phyloP scores from a whole-genome alignment of 2,113 vertebrate species.

The Paralichthys olivaceus region DNA sequence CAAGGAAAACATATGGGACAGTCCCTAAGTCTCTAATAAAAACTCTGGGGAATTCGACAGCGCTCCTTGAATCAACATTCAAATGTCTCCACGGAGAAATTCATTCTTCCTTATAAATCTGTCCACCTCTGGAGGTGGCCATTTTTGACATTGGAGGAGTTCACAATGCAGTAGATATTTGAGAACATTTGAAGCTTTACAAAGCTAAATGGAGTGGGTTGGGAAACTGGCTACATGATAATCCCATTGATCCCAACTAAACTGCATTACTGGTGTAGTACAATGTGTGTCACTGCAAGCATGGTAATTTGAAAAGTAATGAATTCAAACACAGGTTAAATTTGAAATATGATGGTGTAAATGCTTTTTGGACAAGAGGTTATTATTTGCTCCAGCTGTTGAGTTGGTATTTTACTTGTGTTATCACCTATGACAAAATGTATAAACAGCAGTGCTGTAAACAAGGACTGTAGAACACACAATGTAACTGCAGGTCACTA shows the following conservation, averaged over 20 bases:
- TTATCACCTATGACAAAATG: too few species aligned
- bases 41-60: background rate
- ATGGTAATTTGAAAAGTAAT: too few species aligned
- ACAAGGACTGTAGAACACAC: too few species aligned
- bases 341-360: too few species aligned
- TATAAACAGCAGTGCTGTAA: too few species aligned
- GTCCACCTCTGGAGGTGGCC: constrained; percentile 18
- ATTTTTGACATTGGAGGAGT: constrained; percentile 70
- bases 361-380: too few species aligned
- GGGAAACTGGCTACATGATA: background rate
- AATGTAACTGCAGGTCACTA: too few species aligned
- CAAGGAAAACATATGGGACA: background rate
- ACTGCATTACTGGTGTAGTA: too few species aligned
- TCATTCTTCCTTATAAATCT: constrained; percentile 14
- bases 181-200: background rate
- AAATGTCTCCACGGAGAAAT: background rate
- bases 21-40: background rate
- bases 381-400: too few species aligned
- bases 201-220: background rate
- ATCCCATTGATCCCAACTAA: background rate
- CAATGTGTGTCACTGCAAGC: too few species aligned
- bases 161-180: background rate
- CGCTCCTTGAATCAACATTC: constrained; percentile 40
- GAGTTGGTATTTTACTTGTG: too few species aligned
- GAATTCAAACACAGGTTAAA: too few species aligned